phyloP scores from a whole-genome alignment of 2,888 invertebrate genomes.

The Megamerina dolium region DNA sequence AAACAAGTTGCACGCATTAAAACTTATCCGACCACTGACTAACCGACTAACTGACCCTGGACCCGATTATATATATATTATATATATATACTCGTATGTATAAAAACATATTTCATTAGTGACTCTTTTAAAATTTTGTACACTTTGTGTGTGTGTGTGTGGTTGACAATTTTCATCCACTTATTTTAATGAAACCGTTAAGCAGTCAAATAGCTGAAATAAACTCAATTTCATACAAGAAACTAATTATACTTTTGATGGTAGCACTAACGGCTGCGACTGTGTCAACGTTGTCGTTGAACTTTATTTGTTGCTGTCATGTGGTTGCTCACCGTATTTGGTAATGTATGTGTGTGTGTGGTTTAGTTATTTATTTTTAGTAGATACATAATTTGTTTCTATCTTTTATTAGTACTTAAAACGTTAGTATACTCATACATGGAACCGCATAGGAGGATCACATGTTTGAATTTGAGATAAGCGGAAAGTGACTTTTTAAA shows the following conservation, averaged over 20 bases:
- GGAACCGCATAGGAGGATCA: too few species aligned
- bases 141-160: neutral
- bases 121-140: slow-evolving; percentile 28
- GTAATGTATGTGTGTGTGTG: too few species aligned
- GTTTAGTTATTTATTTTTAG: too few species aligned
- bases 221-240: slow-evolving; percentile 9
- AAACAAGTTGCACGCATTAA: too few species aligned
- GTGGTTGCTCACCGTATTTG: neutral
- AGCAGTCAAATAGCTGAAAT: too few species aligned
- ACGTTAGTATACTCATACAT: too few species aligned
- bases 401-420: too few species aligned
- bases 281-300: too few species aligned
- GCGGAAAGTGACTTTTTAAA: slow-evolving; percentile 18
- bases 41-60: slow-evolving; percentile 11
- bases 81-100: too few species aligned
- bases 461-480: slow-evolving; percentile 10
- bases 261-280: too few species aligned
- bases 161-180: slow-evolving; percentile 19
- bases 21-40: slow-evolving; percentile 10
- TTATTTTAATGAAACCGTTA: slow-evolving; percentile 32
- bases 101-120: slow-evolving; percentile 43
- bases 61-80: too few species aligned
- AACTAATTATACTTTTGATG: slow-evolving; percentile 7
- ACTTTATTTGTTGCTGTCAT: slow-evolving; percentile 6
- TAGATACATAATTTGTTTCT: too few species aligned